Evolutionary conservation across 2,113 vertebrate species (phyloP).

Genomic region (Podarcis raffonei): DNA sequence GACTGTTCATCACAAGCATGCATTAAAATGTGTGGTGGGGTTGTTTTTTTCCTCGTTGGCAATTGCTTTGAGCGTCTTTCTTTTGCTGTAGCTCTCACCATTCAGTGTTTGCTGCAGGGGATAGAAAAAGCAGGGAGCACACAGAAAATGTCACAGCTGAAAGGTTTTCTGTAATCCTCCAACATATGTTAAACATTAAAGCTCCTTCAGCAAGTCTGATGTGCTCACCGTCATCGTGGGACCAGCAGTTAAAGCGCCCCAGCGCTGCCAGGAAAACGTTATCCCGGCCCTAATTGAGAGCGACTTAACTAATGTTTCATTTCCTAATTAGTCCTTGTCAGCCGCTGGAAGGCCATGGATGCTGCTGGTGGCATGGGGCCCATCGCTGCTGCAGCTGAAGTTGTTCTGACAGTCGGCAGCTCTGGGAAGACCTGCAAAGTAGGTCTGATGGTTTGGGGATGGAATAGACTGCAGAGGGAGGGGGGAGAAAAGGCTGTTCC

Average conservation of each 20-base stretch:
- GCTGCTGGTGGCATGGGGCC: constrained; percentile 65
- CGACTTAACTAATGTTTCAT: constrained; percentile 78
- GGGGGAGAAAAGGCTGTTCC: constrained; percentile 40
- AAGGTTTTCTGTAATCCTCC: constrained; percentile 70
- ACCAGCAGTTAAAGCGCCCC: constrained; percentile 69
- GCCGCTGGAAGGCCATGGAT: constrained; percentile 65
- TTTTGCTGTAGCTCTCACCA: constrained; percentile 39
- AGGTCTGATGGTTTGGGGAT: constrained; percentile 53
- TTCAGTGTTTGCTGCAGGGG: constrained; percentile 62
- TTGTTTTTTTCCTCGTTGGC: constrained; percentile 14
- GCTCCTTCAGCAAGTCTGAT: constrained; percentile 70
- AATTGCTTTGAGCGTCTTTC: constrained; percentile 60
- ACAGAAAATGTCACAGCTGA: constrained; percentile 72
- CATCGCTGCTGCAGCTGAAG: constrained; percentile 67
- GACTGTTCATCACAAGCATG: not conserved
- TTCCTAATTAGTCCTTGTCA: constrained; percentile 78
- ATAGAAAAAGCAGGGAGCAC: constrained; percentile 61
- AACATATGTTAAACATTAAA: constrained; percentile 76
- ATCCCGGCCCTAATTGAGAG: constrained; percentile 75
- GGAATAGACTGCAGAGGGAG: constrained; percentile 14
- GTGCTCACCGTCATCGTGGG: constrained; percentile 68
- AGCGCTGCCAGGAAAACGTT: constrained; percentile 72
- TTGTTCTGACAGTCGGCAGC: constrained; percentile 65
- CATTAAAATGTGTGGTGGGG: constrained; percentile 29
- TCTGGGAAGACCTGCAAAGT: constrained; percentile 60